Base-by-base conservation (phyloP, 2,797 vertebrate genomes). In the Karalla daura region DNA sequence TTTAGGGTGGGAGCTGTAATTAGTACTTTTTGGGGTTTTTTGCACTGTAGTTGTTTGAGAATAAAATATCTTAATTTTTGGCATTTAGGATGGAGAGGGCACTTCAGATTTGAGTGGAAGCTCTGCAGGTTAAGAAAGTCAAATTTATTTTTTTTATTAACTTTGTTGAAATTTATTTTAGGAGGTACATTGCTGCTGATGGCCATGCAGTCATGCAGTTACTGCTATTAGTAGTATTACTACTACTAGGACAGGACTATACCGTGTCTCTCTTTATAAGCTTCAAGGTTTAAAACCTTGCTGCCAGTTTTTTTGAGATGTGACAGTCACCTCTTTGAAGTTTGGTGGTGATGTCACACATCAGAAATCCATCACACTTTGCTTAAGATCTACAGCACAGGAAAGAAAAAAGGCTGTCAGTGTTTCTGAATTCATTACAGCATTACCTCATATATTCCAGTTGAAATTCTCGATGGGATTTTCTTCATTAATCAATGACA, bases 111-210 rank as follows among this genome's bases (percentile, higher is more conserved):
- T 0, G 23, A 17, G 27, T 53, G 28, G n/a, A n/a, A n/a, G n/a
- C n/a, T n/a, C 39, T 49, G 47, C 25, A 50, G 17, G 8, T 39
- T 43, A 18, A 51, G 6, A 7, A 51, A 25, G 8, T 21, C 5
- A 2, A 23, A 25, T 15, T 54, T n/a, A n/a, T n/a, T n/a, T n/a
- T n/a, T n/a, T n/a, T n/a, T n/a, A n/a, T n/a, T n/a, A n/a, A n/a
- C n/a, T n/a, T n/a, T n/a, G n/a, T n/a, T n/a, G n/a, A 4, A 36
- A 30, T 5, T 44, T 46, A 50, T 35, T 55, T 56, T 50, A 13
- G 13, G 44, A 28, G 21, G n/a, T n/a, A n/a, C n/a, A n/a, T n/a
- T n/a, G n/a, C n/a, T n/a, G n/a, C n/a, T n/a, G n/a, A n/a, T n/a
- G n/a, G n/a, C n/a, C n/a, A n/a, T n/a, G n/a, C n/a, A n/a, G n/a